Evolutionary conservation across 1,140 invertebrate genomes (phyloP).

Genomic region (honey bee (Apis mellifera)): DNA sequence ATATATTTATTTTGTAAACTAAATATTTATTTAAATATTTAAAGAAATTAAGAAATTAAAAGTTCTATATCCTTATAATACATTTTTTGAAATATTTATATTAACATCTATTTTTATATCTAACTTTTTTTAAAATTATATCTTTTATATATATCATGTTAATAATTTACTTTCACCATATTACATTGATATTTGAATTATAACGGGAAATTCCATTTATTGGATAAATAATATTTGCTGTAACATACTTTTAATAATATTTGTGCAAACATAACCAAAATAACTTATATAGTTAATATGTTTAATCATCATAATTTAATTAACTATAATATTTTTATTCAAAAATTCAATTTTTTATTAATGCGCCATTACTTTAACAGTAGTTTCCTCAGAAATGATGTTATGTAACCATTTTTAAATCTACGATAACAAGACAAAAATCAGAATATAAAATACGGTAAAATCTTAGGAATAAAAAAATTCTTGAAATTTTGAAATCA

Average conservation of each 20-base stretch:
- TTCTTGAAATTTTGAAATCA: neutral
- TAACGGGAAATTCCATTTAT: conserved; percentile 11
- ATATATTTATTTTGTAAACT: no score
- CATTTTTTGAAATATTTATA: neutral
- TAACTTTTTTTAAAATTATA: neutral
- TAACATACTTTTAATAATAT: conserved; percentile 2
- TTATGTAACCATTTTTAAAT: conserved; percentile 13
- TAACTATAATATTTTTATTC: neutral
- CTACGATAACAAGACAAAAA: neutral
- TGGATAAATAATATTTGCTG: neutral
- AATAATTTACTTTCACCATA: neutral
- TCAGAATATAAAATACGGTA: neutral
- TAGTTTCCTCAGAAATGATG: neutral
- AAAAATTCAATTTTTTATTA: neutral
- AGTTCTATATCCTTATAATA: no score
- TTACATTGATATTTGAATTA: neutral
- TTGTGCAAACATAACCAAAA: neutral
- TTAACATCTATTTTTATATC: neutral
- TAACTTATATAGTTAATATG: neutral
- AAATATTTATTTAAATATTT: neutral
- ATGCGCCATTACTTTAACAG: neutral
- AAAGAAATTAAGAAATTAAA: neutral
- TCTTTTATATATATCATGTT: no score
- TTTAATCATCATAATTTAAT: neutral
- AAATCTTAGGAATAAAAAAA: neutral